Percentiles rank a stretch among this genome's conserved stretches.
Conservation (phyloP, 2,888 invertebrate species). For the Agonopterix heracliana region DNA sequence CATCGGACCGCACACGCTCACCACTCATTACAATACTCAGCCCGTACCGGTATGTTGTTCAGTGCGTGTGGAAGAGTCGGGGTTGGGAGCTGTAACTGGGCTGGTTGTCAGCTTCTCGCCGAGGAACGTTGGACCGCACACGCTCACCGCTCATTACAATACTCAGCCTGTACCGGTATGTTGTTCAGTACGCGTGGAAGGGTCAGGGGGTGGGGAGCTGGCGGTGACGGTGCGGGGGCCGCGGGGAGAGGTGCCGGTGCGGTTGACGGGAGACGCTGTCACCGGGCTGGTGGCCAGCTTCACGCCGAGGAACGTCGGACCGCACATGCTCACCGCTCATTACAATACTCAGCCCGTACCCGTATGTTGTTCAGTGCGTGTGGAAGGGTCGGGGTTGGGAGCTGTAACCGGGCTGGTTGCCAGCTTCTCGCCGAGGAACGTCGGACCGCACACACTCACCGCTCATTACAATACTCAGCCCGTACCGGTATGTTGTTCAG, state of each 20-base stretch:
- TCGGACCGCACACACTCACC: conserved; percentile 93
- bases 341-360: conserved; percentile 93
- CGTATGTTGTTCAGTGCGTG: conserved; percentile 56
- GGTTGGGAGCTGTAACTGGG: conserved; percentile 90
- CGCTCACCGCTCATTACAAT: conserved; percentile 93
- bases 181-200: conserved; percentile 67
- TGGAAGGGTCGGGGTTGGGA: conserved; percentile 83
- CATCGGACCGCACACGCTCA: conserved; percentile 94
- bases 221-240: conserved; percentile 94
- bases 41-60: conserved; percentile 79
- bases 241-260: conserved; percentile 88
- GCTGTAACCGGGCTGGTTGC: conserved; percentile 91
- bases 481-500: conserved; percentile 76
- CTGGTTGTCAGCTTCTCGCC: conserved; percentile 95
- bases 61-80: conserved; percentile 72
- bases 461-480: conserved; percentile 94
- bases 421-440: conserved; percentile 93
- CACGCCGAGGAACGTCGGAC: conserved; percentile 94
- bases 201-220: conserved; percentile 84
- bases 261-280: conserved; percentile 91
- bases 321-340: conserved; percentile 92
- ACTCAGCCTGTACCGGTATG: conserved; percentile 85
- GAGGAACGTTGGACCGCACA: conserved; percentile 92
- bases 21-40: conserved; percentile 93
- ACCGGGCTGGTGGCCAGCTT: conserved; percentile 94